Conservation (phyloP, 2,113 vertebrate genomes). For the Sminthopsis crassicaudata region DNA sequence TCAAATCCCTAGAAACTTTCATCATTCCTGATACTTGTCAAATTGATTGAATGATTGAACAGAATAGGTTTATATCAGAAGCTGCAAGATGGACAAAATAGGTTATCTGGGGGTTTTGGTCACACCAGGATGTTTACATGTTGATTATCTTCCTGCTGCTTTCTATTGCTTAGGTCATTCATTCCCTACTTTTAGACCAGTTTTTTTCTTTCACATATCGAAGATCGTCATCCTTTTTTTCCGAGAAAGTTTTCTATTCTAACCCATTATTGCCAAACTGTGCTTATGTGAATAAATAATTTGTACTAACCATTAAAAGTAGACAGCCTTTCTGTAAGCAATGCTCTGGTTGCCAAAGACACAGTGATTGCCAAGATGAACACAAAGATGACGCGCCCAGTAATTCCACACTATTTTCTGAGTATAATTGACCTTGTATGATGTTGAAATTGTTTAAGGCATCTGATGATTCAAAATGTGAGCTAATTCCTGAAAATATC, state of each 20-base stretch:
- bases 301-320: background rate
- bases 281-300: background rate
- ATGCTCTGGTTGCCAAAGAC: background rate
- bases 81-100: background rate
- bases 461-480: background rate
- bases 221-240: background rate
- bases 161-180: background rate
- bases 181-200: background rate
- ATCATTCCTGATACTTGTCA: background rate
- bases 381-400: background rate
- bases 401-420: background rate
- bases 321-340: background rate
- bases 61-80: background rate
- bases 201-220: background rate
- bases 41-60: background rate
- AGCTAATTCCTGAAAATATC: background rate
- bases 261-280: background rate
- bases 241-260: background rate
- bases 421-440: background rate
- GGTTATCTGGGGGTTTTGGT: background rate
- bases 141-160: background rate
- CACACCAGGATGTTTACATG: background rate
- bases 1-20: background rate
- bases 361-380: background rate
- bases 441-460: background rate